These are phyloP conservation scores for Bactericera cockerelli DNA, from an alignment of 1,140 invertebrate genomes.

Conservation along the genomic window DNA sequence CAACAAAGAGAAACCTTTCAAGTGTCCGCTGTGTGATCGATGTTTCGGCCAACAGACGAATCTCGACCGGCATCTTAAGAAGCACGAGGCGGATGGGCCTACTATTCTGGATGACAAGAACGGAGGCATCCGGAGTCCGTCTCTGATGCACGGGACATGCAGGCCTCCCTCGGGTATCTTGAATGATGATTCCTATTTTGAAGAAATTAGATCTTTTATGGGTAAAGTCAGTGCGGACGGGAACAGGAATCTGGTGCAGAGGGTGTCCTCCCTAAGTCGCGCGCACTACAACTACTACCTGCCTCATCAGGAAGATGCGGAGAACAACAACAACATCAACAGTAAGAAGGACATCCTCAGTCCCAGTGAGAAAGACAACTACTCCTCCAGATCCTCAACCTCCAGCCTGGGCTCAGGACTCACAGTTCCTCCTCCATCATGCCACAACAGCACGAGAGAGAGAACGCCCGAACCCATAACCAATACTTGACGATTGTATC, in stretches of 20 bases:
- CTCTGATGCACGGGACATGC: constrained; percentile 30
- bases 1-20: constrained; percentile 88
- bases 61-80: constrained; percentile 90
- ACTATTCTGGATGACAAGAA: constrained; percentile 47
- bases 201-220: constrained; percentile 87
- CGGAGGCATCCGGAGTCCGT: constrained; percentile 26
- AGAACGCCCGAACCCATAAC: neutral
- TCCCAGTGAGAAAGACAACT: constrained; percentile 20
- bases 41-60: constrained; percentile 99
- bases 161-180: constrained; percentile 25
- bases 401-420: constrained; percentile 19
- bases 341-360: constrained; percentile 14
- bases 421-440: constrained; percentile 11
- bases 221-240: constrained; percentile 59
- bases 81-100: constrained; percentile 84
- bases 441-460: constrained; percentile 8
- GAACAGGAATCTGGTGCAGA: constrained; percentile 22
- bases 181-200: constrained; percentile 72
- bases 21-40: constrained; percentile 67
- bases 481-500: neutral
- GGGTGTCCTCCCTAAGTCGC: neutral
- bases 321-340: constrained; percentile 12
- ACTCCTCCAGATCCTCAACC: constrained; percentile 21
- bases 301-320: constrained; percentile 13
- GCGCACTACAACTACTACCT: neutral